Base-by-base conservation (phyloP, 2,888 invertebrate species). In the Julus scanicus region DNA sequence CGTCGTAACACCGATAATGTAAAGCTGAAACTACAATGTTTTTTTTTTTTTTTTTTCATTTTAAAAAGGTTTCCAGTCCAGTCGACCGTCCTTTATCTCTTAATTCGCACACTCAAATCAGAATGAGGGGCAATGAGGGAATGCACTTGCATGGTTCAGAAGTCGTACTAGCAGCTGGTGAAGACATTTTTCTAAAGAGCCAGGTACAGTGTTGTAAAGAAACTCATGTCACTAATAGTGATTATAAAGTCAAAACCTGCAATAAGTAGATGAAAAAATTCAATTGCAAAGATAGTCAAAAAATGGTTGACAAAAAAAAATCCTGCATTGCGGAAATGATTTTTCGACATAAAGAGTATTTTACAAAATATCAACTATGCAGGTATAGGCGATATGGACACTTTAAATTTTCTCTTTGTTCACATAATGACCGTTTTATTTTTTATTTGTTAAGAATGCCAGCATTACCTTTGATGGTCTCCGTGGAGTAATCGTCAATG, bases 101-200 rank as follows among this genome's bases (percentile, higher is more conserved):
- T 37, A 94, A 94, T n/a, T 95, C 96, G 0, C 95, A 95, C n/a
- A 92, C 93, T 0, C 94, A 94, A 13, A 94, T 96, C 6, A 94
- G 94, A 89, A 93, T 97, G 2, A 94, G 95, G 89, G 97, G 97
- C 0, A 96, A 96, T 0, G 97, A 97, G 92, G 97, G 97, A 48
- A 90, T 92, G 44, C 90, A 90, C 71, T 90, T 92, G 88, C 90
- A 91, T 48, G 92, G 95, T 13, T 95, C 95, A 89, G 94, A 95
- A 90, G 93, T 97, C 20, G 93, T 94, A 88, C 95, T 96, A 94
- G 94, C 94, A 48, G 96, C 97, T 0, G 96, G 96, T 91, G 95
- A 96, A 90, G 96, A 96, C 90, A 94, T 97, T 57, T 94, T 94
- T 89, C 92, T 97, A 0, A 95, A 95, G 87, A 90, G 90, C 88